Percentiles rank a stretch among this genome's conserved stretches.
Conservation (phyloP, 1,140 invertebrate genomes). For the Periplaneta americana region DNA sequence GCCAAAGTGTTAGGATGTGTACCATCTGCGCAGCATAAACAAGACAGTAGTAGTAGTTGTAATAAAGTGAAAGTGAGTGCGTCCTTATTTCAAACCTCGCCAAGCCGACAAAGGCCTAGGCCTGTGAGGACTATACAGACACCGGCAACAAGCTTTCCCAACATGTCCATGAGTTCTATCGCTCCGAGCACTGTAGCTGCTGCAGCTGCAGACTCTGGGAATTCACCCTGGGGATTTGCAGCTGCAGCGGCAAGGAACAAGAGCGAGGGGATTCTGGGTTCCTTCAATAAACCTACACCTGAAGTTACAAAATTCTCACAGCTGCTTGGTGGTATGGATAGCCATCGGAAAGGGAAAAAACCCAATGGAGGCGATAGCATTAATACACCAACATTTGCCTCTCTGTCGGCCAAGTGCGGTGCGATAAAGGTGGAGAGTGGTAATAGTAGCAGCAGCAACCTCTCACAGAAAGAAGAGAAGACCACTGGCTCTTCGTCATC, state of each 20-base stretch:
- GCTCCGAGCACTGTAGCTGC: not conserved
- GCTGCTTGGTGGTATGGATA: not conserved
- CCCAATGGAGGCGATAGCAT: not conserved
- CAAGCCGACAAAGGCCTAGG: not conserved
- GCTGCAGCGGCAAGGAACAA: conserved; percentile 50
- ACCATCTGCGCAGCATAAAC: not conserved
- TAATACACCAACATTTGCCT: not conserved
- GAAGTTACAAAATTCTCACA: not conserved
- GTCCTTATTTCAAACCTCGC: not conserved
- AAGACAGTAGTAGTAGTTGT: not conserved
- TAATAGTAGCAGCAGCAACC: not conserved
- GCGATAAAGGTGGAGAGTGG: not conserved
- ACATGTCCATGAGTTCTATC: not conserved
- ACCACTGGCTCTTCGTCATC: conserved; percentile 21
- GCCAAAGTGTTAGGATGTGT: not conserved
- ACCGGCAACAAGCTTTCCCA: conserved; percentile 19
- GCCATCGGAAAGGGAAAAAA: not conserved
- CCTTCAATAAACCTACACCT: not conserved
- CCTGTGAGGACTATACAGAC: not conserved
- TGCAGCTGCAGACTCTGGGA: conserved; percentile 2
- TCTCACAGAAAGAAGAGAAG: not conserved
- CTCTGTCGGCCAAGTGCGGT: not conserved
- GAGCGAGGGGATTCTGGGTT: not conserved
- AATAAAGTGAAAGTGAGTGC: not conserved
- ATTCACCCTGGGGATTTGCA: conserved; percentile 67